Conservation (phyloP, 2,113 vertebrate species). For the Felis catus region F.catus_Fca126_mat1.0 CM031416.1:95753501-95754000, state of each 20-base stretch:
- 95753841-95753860: neutral
- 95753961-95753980: slow-evolving; percentile 29
- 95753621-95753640: neutral
- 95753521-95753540: neutral
- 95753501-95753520: neutral
- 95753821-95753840: neutral
- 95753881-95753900: slow-evolving; percentile 49
- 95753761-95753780: neutral
- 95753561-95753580: neutral
- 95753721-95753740: neutral
- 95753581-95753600: neutral
- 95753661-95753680: neutral
- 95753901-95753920: slow-evolving; percentile 56
- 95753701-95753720: neutral
- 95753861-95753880: neutral
- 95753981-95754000: neutral
- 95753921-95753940: slow-evolving; percentile 47
- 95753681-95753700: neutral
- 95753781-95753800: neutral
- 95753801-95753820: neutral
- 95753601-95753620: neutral
- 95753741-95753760: neutral
- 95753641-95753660: neutral
- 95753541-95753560: neutral
- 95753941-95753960: neutral